Percentiles rank a stretch among this genome's conserved stretches.
phyloP scores from a whole-genome alignment of 2,888 invertebrate species.

The Selenia dentaria region DNA sequence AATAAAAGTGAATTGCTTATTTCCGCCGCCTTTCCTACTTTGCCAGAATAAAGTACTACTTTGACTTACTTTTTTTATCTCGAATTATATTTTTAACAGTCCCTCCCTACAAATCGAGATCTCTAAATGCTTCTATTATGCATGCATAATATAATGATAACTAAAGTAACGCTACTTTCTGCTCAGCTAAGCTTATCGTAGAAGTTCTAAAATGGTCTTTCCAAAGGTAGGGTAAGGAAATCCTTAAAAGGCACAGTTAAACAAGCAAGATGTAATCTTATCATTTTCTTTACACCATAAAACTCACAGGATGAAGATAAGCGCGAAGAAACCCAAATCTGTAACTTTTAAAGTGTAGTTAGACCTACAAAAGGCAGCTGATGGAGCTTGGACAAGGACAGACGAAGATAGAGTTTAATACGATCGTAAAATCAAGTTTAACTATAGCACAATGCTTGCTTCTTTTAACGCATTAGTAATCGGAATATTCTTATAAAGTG shows the following conservation, averaged over 20 bases:
- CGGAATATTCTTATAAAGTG: no score
- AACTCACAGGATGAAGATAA: constrained; percentile 26
- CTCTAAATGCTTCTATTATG: no score
- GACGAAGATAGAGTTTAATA: not conserved
- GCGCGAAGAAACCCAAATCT: constrained; percentile 14
- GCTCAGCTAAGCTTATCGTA: constrained; percentile 4
- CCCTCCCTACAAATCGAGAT: no score
- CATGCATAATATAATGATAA: no score
- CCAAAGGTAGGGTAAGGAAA: constrained; percentile 7
- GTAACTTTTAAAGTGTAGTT: constrained; percentile 31
- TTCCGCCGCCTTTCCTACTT: not conserved
- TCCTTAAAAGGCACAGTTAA: constrained; percentile 18
- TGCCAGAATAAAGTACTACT: not conserved
- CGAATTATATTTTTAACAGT: no score
- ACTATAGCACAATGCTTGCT: no score
- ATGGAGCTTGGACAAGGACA: constrained; percentile 29
- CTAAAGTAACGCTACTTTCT: no score
- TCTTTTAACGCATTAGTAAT: no score
- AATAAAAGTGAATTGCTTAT: constrained; percentile 5
- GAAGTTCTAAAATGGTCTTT: constrained; percentile 10
- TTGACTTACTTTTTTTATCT: no score
- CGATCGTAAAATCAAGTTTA: no score
- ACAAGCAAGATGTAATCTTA: constrained; percentile 21
- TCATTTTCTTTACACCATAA: constrained; percentile 23
- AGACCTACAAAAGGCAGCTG: constrained; percentile 29